Percentiles rank a stretch among this genome's conserved stretches.
Evolutionary conservation across 2,113 vertebrate species (phyloP).

Genomic region (Barbus barbus): DNA sequence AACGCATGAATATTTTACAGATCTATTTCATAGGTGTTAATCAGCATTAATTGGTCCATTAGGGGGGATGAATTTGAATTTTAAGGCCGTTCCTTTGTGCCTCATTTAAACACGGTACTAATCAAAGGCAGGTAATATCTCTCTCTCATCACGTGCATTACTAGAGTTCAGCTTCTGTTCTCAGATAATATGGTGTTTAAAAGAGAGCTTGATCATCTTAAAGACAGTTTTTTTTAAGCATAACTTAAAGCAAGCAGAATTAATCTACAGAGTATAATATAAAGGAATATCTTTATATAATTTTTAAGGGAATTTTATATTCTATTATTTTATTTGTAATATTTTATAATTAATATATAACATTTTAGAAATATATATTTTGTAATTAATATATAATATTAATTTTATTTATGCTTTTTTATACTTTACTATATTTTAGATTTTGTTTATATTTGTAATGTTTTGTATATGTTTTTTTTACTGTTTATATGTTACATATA

Average conservation of each 20-base stretch:
- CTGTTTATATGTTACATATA: background rate
- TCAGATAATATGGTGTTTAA: background rate
- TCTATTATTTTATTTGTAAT: too few relatives aligned
- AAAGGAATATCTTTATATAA: too few relatives aligned
- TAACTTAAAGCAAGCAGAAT: background rate
- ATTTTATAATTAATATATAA: too few relatives aligned
- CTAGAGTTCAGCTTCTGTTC: constrained; percentile 11
- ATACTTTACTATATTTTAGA: background rate
- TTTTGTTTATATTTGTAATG: too few relatives aligned
- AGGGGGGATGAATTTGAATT: constrained; percentile 22
- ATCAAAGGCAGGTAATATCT: constrained; percentile 4
- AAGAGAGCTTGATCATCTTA: background rate
- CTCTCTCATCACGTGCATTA: background rate
- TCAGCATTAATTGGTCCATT: constrained; percentile 47
- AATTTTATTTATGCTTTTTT: too few relatives aligned
- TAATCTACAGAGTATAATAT: background rate
- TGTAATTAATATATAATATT: too few relatives aligned
- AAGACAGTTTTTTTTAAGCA: background rate
- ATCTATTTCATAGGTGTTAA: constrained; percentile 40
- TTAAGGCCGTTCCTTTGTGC: background rate
- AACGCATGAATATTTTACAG: constrained; percentile 22
- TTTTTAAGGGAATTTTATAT: too few relatives aligned
- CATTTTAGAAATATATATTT: too few relatives aligned
- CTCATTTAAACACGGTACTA: background rate
- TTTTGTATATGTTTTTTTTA: too few relatives aligned